Evolutionary conservation across 2,797 vertebrate species (phyloP), one percentile per base, ranked within the genome.

Genomic region (Yasuhikotakia modesta): DNA sequence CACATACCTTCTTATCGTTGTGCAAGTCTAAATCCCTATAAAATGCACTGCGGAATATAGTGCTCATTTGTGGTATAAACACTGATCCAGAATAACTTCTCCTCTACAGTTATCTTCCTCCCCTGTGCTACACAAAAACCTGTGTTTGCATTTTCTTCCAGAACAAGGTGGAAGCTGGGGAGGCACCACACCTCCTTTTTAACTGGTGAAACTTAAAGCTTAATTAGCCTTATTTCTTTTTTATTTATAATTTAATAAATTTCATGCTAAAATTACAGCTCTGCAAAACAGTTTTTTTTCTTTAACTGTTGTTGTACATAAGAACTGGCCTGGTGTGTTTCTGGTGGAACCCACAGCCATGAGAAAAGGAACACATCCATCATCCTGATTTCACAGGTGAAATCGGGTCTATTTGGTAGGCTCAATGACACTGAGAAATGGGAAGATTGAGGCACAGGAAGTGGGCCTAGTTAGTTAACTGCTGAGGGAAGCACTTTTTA

Each of bases 391-490:
- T 94, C 95, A 95, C 95, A 92, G 17, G 0, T 89, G 91, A 93
- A 89, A 93, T 92, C 88, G 90, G 90, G 92, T 89, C 86, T 86
- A 88, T 90, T 95, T 92, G 93, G 93, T 94, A 92, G 93, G 90
- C 94, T 90, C 91, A 92, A 93, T 94, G 91, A 92, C 92, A 92
- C 90, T 86, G 89, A 87, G 91, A 88, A 88, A 87, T 90, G 87
- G 92, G 92, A 85, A 92, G 87, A 88, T 76, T 87, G 91, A 93
- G 91, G 90, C 91, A 94, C 94, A 96, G 95, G 96, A 96, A 96
- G 94, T 85, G 70, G 87, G 90, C 92, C 91, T 92, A 96, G 95
- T 95, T 94, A 93, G 93, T 92, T 88, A 91, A 85, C 87, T 94
- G 93, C 94, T 95, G 94, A 95, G 91, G 89, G 90, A 94, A 94